phyloP scores from a whole-genome alignment of 1,140 invertebrate genomes.

The Drosophila saltans region DNA sequence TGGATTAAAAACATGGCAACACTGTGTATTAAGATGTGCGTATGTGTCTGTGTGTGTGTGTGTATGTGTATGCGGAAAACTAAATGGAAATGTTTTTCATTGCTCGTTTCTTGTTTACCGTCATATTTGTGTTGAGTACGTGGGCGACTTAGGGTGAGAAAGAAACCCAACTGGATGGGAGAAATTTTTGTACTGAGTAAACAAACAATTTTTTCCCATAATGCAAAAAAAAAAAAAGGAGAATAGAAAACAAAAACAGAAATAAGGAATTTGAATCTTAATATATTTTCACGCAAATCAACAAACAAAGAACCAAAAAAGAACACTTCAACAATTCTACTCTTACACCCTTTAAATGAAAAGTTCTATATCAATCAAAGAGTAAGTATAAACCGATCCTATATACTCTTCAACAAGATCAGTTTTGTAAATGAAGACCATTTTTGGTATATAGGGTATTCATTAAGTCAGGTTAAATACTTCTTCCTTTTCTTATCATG shows the following conservation, averaged over 20 bases:
- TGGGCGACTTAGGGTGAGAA: constrained; percentile 5
- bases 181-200: constrained; percentile 1
- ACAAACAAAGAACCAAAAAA: no score
- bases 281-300: not conserved
- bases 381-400: no score
- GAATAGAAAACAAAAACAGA: not conserved
- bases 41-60: constrained; percentile 6
- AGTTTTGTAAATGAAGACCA: no score
- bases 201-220: not conserved
- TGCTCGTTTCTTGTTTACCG: constrained; percentile 39
- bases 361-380: no score
- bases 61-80: constrained; percentile 22
- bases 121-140: constrained; percentile 30
- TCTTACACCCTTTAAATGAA: no score
- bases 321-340: no score
- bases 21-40: not conserved
- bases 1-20: constrained; percentile 74
- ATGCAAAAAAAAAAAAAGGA: no score
- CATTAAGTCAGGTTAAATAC: not conserved
- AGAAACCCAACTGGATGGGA: not conserved
- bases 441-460: not conserved
- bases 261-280: constrained; percentile 3
- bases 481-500: not conserved
- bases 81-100: constrained; percentile 63
- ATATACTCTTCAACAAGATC: no score